Percentiles rank a stretch among this genome's conserved stretches.
phyloP scores from a whole-genome alignment of 2,797 vertebrate genomes.

The Adelosebastes latens region DNA sequence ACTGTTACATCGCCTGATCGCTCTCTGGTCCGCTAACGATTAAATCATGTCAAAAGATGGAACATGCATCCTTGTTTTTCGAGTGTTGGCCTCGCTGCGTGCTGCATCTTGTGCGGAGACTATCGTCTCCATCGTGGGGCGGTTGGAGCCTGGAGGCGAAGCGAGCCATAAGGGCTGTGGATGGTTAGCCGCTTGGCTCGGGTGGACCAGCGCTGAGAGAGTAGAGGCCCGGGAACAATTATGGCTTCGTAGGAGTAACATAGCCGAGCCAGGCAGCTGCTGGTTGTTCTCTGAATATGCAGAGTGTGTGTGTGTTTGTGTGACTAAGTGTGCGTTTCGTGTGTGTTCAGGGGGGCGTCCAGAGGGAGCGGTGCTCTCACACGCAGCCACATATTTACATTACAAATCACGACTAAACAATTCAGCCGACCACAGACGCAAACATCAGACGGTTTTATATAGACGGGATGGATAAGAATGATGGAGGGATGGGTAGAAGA shows the following conservation, averaged over 20 bases:
- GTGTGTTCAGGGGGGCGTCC: conserved; percentile 20
- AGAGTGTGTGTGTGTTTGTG: background rate
- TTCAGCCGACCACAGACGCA: conserved; percentile 66
- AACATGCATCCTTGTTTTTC: background rate
- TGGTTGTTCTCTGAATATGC: conserved; percentile 52
- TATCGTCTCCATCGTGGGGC: conserved; percentile 44
- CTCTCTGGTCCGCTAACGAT: background rate
- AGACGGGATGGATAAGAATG: conserved; percentile 28
- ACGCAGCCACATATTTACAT: conserved; percentile 79
- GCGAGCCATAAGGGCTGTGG: conserved; percentile 59
- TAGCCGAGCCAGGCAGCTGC: conserved; percentile 65
- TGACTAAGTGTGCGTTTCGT: background rate
- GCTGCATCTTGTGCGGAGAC: conserved; percentile 5
- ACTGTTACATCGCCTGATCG: background rate
- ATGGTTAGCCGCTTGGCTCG: conserved; percentile 73
- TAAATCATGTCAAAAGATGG: background rate
- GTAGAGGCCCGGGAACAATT: conserved; percentile 71
- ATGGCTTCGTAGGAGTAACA: conserved; percentile 66
- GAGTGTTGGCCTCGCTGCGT: background rate
- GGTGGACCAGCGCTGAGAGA: conserved; percentile 38
- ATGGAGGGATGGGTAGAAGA: conserved; percentile 39
- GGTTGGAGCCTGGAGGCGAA: conserved; percentile 39
- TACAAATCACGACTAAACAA: conserved; percentile 81
- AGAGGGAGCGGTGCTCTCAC: conserved; percentile 56
- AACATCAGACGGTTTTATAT: conserved; percentile 66